A percentile compares a stretch with the other conserved stretches of the same genome.
These are phyloP conservation scores for Struthidea cinerea DNA, from an alignment of 2,113 vertebrate genomes.

Conservation along the genomic window DNA sequence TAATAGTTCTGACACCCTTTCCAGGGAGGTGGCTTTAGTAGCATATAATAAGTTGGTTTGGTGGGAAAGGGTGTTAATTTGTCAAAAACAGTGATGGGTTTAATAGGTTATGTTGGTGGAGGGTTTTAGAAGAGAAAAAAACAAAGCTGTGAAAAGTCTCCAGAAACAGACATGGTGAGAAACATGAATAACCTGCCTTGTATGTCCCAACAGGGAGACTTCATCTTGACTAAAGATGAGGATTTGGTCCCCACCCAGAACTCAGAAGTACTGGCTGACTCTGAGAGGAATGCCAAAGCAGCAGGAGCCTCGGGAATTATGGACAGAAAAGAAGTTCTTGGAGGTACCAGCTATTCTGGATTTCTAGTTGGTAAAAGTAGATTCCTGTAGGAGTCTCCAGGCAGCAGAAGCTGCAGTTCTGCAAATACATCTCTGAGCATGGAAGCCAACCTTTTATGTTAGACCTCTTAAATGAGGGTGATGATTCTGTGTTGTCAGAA, in stretches of 20 bases:
- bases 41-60: background rate
- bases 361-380: slow-evolving; percentile 9
- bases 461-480: background rate
- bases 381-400: background rate
- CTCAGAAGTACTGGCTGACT: background rate
- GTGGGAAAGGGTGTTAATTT: background rate
- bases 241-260: background rate
- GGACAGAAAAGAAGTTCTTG: slow-evolving; percentile 78
- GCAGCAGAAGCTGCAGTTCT: background rate
- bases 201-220: slow-evolving; percentile 63
- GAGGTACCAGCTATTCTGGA: slow-evolving; percentile 69
- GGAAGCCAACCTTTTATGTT: background rate
- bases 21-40: background rate
- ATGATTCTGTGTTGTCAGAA: background rate
- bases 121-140: background rate
- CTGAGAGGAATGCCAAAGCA: slow-evolving; percentile 40
- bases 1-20: background rate
- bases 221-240: slow-evolving; percentile 59
- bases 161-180: background rate
- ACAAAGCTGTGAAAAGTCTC: background rate
- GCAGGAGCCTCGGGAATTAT: slow-evolving; percentile 69
- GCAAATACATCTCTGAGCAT: background rate
- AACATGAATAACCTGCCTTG: slow-evolving; percentile 11
- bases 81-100: background rate
- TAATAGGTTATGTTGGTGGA: background rate